Percentiles rank a stretch among this genome's conserved stretches.
phyloP scores from a whole-genome alignment of 2,113 vertebrate species.

The Phalacrocorax pelagicus region DNA sequence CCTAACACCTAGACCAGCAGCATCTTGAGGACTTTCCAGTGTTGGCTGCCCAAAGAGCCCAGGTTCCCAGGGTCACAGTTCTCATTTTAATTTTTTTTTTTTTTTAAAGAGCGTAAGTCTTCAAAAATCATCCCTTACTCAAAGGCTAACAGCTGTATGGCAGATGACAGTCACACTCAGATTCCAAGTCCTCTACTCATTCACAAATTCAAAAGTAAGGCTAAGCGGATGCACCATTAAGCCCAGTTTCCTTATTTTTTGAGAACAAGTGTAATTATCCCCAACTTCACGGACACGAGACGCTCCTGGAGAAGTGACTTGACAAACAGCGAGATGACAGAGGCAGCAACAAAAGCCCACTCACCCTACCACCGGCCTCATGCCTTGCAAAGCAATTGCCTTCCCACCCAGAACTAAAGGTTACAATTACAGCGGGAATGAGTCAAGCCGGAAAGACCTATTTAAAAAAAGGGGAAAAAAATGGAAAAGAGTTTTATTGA shows the following conservation, averaged over 20 bases:
- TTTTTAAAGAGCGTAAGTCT: neutral
- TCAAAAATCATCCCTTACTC: neutral
- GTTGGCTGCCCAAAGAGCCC: neutral
- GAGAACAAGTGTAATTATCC: neutral
- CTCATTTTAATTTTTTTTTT: neutral
- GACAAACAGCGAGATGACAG: neutral
- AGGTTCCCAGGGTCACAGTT: neutral
- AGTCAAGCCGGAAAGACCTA: constrained; percentile 16
- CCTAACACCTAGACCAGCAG: neutral
- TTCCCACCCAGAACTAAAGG: constrained; percentile 38
- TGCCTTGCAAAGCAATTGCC: neutral
- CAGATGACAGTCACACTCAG: neutral
- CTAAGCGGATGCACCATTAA: neutral
- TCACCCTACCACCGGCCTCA: neutral
- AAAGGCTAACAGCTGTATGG: neutral
- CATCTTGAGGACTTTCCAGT: neutral
- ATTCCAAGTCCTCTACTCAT: neutral
- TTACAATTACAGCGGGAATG: constrained; percentile 12
- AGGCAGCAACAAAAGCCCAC: neutral
- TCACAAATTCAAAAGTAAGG: neutral
- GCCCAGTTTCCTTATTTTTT: neutral
- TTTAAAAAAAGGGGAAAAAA: neutral
- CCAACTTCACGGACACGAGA: neutral
- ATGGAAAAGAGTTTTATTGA: neutral
- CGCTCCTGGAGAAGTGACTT: neutral